phyloP scores from a whole-genome alignment of 2,888 invertebrate species.

The Caenorhabditis zanzibari region DNA sequence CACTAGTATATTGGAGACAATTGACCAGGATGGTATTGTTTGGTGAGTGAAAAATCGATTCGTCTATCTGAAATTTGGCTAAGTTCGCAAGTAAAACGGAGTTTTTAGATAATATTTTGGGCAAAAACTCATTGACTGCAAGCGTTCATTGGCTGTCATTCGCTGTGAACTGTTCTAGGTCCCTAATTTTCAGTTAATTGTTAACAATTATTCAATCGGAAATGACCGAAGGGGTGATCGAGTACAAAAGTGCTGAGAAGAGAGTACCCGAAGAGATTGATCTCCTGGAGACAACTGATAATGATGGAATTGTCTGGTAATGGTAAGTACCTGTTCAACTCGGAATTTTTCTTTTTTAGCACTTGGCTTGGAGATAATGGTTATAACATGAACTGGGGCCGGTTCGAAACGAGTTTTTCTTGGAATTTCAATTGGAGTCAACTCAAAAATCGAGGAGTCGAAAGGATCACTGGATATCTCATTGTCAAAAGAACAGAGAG shows the following conservation, averaged over 20 bases:
- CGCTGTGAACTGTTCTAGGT: too few relatives aligned
- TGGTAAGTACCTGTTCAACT: not conserved
- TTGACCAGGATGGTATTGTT: too few relatives aligned
- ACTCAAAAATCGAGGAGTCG: not conserved
- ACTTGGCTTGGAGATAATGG: not conserved
- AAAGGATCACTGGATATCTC: not conserved
- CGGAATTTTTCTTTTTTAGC: not conserved
- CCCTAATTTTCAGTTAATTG: too few relatives aligned
- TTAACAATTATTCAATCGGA: too few relatives aligned
- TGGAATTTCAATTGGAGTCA: not conserved
- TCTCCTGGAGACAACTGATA: not conserved
- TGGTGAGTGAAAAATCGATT: too few relatives aligned
- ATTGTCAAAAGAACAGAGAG: not conserved
- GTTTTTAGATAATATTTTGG: too few relatives aligned
- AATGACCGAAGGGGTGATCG: not conserved
- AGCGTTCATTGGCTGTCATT: too few relatives aligned
- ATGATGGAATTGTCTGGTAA: not conserved
- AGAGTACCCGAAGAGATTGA: not conserved
- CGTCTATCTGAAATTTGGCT: too few relatives aligned
- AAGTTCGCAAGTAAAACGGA: too few relatives aligned
- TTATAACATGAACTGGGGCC: too few relatives aligned
- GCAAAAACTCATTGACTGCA: too few relatives aligned
- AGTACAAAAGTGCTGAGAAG: not conserved
- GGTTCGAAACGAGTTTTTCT: not conserved
- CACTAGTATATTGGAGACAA: too few relatives aligned